Evolutionary conservation across 2,113 vertebrate genomes (phyloP).

Genomic region (Otis tarda): DNA sequence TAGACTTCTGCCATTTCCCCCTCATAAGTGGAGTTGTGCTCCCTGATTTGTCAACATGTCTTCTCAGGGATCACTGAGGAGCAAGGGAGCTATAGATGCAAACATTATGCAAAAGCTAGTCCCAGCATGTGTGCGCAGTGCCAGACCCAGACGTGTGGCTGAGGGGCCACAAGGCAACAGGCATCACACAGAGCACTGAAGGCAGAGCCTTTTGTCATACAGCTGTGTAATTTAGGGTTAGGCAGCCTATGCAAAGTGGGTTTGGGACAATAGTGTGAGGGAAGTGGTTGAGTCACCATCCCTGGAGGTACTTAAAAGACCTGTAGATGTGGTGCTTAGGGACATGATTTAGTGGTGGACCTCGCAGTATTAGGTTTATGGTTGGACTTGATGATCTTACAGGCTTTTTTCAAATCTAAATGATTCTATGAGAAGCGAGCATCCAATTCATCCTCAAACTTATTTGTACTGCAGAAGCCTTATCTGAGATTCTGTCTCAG

Average conservation of each 20-base stretch:
- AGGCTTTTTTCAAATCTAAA: too few relatives aligned
- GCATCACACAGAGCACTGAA: neutral
- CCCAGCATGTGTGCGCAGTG: accelerated
- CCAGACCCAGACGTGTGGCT: accelerated
- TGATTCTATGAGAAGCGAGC: neutral
- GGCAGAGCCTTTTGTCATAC: neutral
- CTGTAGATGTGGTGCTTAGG: too few relatives aligned
- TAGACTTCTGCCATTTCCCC: neutral
- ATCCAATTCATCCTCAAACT: neutral
- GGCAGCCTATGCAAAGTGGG: neutral
- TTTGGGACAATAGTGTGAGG: neutral
- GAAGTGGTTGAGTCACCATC: neutral
- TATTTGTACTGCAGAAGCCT: neutral
- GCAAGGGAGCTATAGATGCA: neutral
- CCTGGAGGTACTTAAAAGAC: too few relatives aligned
- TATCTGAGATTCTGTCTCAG: neutral
- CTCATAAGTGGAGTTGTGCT: neutral
- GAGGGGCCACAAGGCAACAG: neutral
- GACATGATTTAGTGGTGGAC: too few relatives aligned
- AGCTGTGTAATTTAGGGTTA: neutral
- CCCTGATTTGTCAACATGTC: neutral
- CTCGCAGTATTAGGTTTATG: too few relatives aligned
- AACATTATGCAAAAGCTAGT: neutral
- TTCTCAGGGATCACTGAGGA: neutral
- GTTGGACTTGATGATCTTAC: too few relatives aligned